phyloP scores from a whole-genome alignment of 2,888 invertebrate genomes.

The Drosophila borborema region DNA sequence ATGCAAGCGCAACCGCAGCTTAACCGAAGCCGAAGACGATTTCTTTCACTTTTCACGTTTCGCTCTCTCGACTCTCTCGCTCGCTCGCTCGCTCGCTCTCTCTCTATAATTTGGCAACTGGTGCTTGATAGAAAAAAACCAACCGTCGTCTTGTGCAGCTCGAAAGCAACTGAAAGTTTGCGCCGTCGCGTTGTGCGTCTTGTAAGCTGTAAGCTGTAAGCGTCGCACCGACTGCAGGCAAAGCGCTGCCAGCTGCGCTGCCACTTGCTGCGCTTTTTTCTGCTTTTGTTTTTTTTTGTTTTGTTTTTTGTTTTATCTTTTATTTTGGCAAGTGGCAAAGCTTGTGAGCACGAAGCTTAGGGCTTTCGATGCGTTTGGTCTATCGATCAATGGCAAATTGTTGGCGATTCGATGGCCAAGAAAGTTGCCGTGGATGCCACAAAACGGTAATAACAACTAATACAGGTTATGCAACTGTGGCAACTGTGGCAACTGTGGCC shows the following conservation, averaged over 20 bases:
- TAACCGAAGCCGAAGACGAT: slow-evolving; percentile 30
- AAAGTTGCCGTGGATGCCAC: slow-evolving; percentile 55
- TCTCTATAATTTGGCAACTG: slow-evolving; percentile 10
- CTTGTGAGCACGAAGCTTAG: slow-evolving; percentile 36
- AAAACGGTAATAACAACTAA: slow-evolving; percentile 78
- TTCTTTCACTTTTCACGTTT: slow-evolving; percentile 71
- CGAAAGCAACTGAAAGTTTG: slow-evolving; percentile 76
- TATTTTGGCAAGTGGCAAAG: slow-evolving; percentile 75
- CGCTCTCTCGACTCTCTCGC: slow-evolving; percentile 23
- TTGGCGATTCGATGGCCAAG: slow-evolving; percentile 32
- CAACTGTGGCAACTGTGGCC: slow-evolving; percentile 32
- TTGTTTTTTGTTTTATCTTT: slow-evolving; percentile 72
- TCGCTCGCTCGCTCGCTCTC: slow-evolving; percentile 14
- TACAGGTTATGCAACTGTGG: slow-evolving; percentile 69
- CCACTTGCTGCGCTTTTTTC: slow-evolving; percentile 56
- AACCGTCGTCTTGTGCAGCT: slow-evolving; percentile 75
- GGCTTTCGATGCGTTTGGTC: slow-evolving; percentile 50
- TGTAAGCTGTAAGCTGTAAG: slow-evolving; percentile 73
- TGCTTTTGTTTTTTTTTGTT: slow-evolving; percentile 68
- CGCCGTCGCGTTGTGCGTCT: slow-evolving; percentile 64
- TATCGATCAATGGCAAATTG: slow-evolving; percentile 61
- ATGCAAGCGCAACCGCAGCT: slow-evolving; percentile 28
- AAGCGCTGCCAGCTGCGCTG: slow-evolving; percentile 14
- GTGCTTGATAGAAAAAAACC: slow-evolving; percentile 18
- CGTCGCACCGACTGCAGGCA: slow-evolving; percentile 40